A percentile compares a stretch with the other conserved stretches of the same genome.
phyloP scores from a whole-genome alignment of 1,140 invertebrate genomes.

The Leptinotarsa undecemlineata region DNA sequence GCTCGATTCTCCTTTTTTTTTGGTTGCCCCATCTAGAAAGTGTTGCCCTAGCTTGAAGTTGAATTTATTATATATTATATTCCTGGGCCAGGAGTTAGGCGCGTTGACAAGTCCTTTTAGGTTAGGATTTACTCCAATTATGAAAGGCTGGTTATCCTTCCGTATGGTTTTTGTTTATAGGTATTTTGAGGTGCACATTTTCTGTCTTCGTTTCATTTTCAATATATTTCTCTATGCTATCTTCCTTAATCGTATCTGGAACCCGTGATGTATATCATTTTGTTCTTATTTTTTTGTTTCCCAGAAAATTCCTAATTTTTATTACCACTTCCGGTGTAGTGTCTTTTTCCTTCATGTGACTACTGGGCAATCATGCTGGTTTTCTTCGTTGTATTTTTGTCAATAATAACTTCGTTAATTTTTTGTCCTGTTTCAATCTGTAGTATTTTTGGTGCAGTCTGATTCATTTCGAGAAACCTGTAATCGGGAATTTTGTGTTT shows the following conservation, averaged over 20 bases:
- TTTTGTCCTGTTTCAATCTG: not conserved
- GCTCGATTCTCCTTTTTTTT: not conserved
- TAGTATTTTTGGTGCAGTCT: not conserved
- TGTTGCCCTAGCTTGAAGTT: slow-evolving; percentile 7
- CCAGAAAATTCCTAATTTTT: not conserved
- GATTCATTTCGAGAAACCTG: slow-evolving; percentile 8
- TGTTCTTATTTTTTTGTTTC: slow-evolving; percentile 1
- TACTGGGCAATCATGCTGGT: not conserved
- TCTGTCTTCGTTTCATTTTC: slow-evolving; percentile 9
- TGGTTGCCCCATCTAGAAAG: not conserved
- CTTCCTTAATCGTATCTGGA: too few species aligned
- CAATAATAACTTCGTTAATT: slow-evolving; percentile 2
- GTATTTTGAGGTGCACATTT: not conserved
- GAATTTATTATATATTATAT: slow-evolving; percentile 11
- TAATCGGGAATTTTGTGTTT: not conserved
- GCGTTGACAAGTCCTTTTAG: not conserved
- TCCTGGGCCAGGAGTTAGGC: slow-evolving; percentile 2
- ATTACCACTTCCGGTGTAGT: slow-evolving; percentile 7
- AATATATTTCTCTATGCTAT: slow-evolving; percentile 10
- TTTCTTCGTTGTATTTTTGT: not conserved
- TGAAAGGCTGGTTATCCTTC: not conserved
- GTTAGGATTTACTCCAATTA: slow-evolving; percentile 9
- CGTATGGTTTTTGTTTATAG: slow-evolving; percentile 10
- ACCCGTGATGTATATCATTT: not conserved
- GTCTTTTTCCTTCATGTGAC: slow-evolving; percentile 10